Conservation (phyloP, 2,113 vertebrate genomes). For the Tupaia chinensis region DNA sequence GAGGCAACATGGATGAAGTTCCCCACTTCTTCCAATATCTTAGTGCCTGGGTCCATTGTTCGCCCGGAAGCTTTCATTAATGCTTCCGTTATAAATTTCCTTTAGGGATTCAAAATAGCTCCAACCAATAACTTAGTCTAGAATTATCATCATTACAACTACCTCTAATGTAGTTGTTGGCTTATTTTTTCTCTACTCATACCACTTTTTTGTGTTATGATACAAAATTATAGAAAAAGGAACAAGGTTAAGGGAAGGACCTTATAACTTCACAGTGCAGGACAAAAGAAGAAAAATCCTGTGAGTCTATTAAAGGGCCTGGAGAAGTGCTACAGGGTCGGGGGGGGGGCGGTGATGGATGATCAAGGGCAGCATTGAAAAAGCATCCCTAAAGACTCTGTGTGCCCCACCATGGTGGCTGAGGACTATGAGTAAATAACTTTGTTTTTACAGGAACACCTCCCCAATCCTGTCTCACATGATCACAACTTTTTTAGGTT, state of each 20-base stretch:
- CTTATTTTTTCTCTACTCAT: background rate
- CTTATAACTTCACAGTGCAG: background rate
- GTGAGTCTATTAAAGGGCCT: rapidly evolving
- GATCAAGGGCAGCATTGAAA: background rate
- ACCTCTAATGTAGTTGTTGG: background rate
- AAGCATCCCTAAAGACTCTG: background rate
- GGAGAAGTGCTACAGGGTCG: background rate
- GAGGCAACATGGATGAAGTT: background rate
- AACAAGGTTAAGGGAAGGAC: background rate
- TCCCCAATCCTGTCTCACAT: background rate
- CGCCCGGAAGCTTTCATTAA: background rate
- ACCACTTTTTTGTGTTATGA: background rate
- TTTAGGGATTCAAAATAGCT: background rate
- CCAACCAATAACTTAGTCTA: background rate
- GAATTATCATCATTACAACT: background rate
- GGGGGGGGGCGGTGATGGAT: rapidly evolving
- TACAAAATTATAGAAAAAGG: background rate
- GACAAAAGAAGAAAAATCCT: background rate
- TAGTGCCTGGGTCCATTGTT: background rate
- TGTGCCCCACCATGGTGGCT: background rate
- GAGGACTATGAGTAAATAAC: background rate
- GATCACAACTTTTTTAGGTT: background rate
- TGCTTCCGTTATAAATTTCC: background rate
- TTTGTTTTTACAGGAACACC: background rate
- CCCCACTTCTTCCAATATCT: too few species aligned